These are phyloP conservation scores for Thalassarche chlororhynchos DNA, from an alignment of 2,113 vertebrate species.

Conservation along the genomic window DNA sequence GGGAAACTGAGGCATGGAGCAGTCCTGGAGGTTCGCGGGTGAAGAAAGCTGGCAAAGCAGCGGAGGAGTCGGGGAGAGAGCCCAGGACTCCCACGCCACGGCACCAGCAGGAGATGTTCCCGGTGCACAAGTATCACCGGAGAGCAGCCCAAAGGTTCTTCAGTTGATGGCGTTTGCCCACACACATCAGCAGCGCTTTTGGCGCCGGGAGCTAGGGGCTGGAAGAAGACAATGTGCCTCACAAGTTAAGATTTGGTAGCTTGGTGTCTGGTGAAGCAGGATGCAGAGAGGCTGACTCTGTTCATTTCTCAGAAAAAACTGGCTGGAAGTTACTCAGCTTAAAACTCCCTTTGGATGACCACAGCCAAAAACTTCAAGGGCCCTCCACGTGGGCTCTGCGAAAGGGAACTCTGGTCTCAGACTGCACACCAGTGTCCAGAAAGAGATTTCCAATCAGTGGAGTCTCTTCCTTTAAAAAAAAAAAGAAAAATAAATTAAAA, in stretches of 20 bases:
- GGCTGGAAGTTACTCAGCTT: not conserved
- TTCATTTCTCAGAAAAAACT: not conserved
- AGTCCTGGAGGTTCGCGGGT: not conserved
- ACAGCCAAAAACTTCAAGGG: not conserved
- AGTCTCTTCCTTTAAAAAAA: not conserved
- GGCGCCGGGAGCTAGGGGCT: not conserved
- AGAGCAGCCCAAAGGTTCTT: not conserved
- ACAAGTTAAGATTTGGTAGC: not conserved
- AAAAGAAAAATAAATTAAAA: too few relatives aligned
- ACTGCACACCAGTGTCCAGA: not conserved
- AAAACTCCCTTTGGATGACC: not conserved
- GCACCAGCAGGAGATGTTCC: not conserved
- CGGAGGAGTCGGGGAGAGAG: not conserved
- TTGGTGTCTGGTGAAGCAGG: not conserved
- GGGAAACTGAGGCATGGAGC: not conserved
- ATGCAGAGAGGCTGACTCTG: not conserved
- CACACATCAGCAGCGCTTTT: not conserved
- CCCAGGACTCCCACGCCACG: rapidly evolving
- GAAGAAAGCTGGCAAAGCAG: not conserved
- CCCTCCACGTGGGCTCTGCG: not conserved
- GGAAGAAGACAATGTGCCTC: not conserved
- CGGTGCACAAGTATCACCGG: rapidly evolving
- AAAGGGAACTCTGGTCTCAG: not conserved
- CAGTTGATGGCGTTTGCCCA: not conserved
- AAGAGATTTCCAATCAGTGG: not conserved